A percentile compares a stretch with the other conserved stretches of the same genome.
Conservation (phyloP, 2,113 vertebrate species). For the Pyrgilauda ruficollis region DNA sequence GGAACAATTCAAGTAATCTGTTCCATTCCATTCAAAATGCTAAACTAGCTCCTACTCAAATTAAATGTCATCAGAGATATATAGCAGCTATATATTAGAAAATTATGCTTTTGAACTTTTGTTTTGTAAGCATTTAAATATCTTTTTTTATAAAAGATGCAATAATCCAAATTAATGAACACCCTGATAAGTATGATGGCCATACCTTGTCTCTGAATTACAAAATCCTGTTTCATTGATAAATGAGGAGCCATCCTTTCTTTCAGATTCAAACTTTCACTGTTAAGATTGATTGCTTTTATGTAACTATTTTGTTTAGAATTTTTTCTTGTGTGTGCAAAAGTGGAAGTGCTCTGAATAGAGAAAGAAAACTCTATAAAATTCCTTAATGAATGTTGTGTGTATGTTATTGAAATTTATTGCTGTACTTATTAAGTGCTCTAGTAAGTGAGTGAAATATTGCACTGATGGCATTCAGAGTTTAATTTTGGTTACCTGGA, state of each 20-base stretch:
- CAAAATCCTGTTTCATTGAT: not conserved
- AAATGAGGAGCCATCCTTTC: not conserved
- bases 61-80: not conserved
- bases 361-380: constrained; percentile 57
- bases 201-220: not conserved
- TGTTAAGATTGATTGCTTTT: not conserved
- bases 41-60: not conserved
- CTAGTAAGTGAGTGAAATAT: constrained; percentile 48
- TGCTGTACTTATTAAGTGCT: constrained; percentile 36
- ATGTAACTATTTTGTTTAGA: not conserved
- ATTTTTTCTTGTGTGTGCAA: not conserved
- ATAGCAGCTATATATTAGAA: not conserved
- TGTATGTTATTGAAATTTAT: constrained; percentile 45
- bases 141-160: not conserved
- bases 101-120: not conserved
- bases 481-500: constrained; percentile 23
- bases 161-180: not conserved
- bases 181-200: not conserved
- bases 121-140: not conserved
- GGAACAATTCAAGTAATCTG: not conserved
- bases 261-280: not conserved
- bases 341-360: not conserved
- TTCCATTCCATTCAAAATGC: not conserved
- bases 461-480: not conserved
- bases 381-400: constrained; percentile 27